Base-by-base conservation (phyloP, 2,797 vertebrate genomes). In the Sebastolobus altivelis region DNA sequence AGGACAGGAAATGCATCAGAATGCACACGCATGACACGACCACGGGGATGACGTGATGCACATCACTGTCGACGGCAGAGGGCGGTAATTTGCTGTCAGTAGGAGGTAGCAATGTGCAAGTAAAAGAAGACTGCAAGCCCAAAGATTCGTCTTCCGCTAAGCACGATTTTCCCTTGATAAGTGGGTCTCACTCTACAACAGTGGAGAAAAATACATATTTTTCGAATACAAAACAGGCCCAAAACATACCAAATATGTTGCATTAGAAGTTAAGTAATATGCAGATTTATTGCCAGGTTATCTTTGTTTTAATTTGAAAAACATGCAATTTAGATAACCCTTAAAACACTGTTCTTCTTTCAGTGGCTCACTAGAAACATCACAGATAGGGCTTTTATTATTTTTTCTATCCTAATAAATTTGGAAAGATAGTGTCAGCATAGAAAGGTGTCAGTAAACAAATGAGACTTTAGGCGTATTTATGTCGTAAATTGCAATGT, bases 31-130 rank as follows among this genome's bases (percentile, higher is more conserved):
- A 7, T 20, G 8, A 56, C 25, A 11, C 16, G 1, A n/a, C 22
- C 72, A 35, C 11, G 2, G 1, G 5, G 3, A 29, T 22, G 43
- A 59, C 5, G 7, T 54, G 56, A 13, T 56, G 37, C 29, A 3
- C 49, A 3, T 60, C 2, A 0, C n/a, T 35, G 35, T 55, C 2
- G 18, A 55, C 88, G 70, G 70, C 54, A 86, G 83, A 38, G 70
- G 81, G 66, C 60, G 29, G 46, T 74, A 37, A 33, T 60, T 6
- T 31, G 40, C 72, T 6, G 40, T 11, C 5, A 55, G 18, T 40
- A 37, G 59, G 70, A 3, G 12, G 7, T n/a, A 46, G 2, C 25
- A 71, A n/a, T 27, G 18, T 56, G 14, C 0, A 38, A 58, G 25
- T 68, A 2, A 61, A 55, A 58, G 20, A 52, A 52, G 49, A 52